Evolutionary conservation across 2,797 vertebrate genomes (phyloP), one percentile per base, ranked within the genome.

Genomic region (Picus viridis): DNA sequence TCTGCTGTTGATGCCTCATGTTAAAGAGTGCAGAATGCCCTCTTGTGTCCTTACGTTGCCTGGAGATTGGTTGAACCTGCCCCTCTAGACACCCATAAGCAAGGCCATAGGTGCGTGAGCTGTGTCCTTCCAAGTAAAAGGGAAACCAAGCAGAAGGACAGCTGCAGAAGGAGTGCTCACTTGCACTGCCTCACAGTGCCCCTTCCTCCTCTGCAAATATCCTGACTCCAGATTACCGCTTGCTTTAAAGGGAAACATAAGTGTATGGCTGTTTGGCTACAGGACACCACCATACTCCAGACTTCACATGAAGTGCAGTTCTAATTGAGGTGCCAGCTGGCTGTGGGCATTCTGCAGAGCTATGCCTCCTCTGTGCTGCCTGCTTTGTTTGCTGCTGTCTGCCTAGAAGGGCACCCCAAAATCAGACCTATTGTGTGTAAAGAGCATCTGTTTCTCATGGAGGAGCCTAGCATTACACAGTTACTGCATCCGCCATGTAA

Each of bases 211-310:
- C 56, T 85, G 34, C 26, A 75, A 45, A 20, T 7, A 9, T 27
- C 24, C 11, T 3, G 5, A 47, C 32, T 49, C 23, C 58, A 41
- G 9, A 71, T 64, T 19, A 77, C 45, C 5, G n/a, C 47, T 86
- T 74, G 68, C 32, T 88, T 74, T 32, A 41, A 36, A 65, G 34
- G 24, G 9, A 27, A 72, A 20, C n/a, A 43, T 73, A 59, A 63
- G 26, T 18, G 6, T 36, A 4, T 32, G 26, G 8, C 36, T 7
- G 3, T 36, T 5, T 30, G 23, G 8, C 36, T 8, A 3, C 10
- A 27, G 13, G 16, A 45, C 4, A 57, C 12, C 16, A 47, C 39
- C 17, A 34, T 39, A 11, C 29, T 49, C 0, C 0, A 56, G 47
- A 39, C 51, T 56, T 62, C 58, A 29, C 3, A 62, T 27, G 39